These are phyloP conservation scores for Pelobates cultripes DNA, from an alignment of 2,797 vertebrate species.

Conservation along the genomic window DNA sequence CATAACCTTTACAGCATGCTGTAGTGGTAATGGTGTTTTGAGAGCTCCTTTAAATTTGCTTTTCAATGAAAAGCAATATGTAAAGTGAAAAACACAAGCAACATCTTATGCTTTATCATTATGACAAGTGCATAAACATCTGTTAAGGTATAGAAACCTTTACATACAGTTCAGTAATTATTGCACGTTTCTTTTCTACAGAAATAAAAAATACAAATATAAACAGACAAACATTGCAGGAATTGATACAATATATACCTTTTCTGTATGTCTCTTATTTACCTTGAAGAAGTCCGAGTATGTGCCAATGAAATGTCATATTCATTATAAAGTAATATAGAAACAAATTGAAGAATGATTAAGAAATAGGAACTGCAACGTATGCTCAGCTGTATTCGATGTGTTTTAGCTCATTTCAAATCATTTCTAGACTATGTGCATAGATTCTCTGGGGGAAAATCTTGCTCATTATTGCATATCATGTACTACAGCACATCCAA, in stretches of 20 bases:
- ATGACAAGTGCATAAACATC: too few species aligned
- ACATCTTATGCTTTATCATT: too few species aligned
- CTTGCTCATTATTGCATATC: conserved; percentile 55
- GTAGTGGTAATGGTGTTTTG: too few species aligned
- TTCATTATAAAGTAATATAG: conserved; percentile 23
- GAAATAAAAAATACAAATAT: background rate
- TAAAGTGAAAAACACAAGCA: too few species aligned
- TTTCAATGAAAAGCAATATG: too few species aligned
- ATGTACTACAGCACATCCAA: conserved; percentile 45
- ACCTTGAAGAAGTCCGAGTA: background rate
- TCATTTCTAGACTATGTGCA: conserved; percentile 36
- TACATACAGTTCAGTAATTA: too few species aligned
- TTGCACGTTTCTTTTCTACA: background rate
- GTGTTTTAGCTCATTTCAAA: conserved; percentile 36
- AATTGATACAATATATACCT: too few species aligned
- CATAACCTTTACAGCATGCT: too few species aligned
- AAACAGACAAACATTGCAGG: background rate
- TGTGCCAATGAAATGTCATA: background rate
- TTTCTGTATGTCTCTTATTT: background rate
- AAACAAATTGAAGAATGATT: conserved; percentile 26
- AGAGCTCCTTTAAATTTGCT: too few species aligned
- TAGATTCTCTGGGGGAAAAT: conserved; percentile 48
- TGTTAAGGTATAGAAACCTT: too few species aligned
- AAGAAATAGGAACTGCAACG: conserved; percentile 27
- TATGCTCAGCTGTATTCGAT: conserved; percentile 28